Evolutionary conservation across 2,888 invertebrate genomes (phyloP).

Genomic region (Panopea generosa): DNA sequence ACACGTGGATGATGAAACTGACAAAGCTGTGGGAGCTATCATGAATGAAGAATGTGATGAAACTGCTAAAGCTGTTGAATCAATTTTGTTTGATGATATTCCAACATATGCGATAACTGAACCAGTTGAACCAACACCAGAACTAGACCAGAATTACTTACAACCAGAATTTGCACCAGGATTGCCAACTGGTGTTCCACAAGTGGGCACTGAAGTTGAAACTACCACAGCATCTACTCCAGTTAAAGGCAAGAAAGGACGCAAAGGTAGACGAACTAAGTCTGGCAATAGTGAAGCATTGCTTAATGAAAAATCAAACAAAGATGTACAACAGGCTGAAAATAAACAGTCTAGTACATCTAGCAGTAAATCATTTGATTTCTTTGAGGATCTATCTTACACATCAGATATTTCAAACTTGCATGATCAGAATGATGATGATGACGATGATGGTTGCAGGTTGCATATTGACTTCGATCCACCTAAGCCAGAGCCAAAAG

Average conservation of each 20-base stretch:
- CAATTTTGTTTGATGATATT: constrained; percentile 53
- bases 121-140: constrained; percentile 55
- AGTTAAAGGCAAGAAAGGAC: constrained; percentile 42
- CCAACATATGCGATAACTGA: constrained; percentile 50
- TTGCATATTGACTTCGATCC: constrained; percentile 65
- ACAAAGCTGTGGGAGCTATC: constrained; percentile 60
- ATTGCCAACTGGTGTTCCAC: constrained; percentile 38
- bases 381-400: constrained; percentile 39
- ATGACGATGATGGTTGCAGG: constrained; percentile 60
- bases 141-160: constrained; percentile 54
- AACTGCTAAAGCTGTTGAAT: constrained; percentile 62
- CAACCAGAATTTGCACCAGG: constrained; percentile 58
- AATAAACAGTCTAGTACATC: constrained; percentile 5
- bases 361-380: constrained; percentile 34
- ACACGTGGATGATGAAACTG: constrained; percentile 68
- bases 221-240: constrained; percentile 41
- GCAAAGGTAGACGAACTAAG: constrained; percentile 51
- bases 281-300: constrained; percentile 43
- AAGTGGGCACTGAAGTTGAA: constrained; percentile 57
- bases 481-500: constrained; percentile 57
- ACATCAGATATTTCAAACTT: constrained; percentile 45
- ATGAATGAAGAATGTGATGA: constrained; percentile 63
- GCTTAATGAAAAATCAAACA: constrained; percentile 27
- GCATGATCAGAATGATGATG: constrained; percentile 56
- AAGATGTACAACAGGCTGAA: constrained; percentile 21